These are phyloP conservation scores for Dipodomys stephensi DNA, from an alignment of 2,113 vertebrate genomes.

Conservation along the genomic window DNA sequence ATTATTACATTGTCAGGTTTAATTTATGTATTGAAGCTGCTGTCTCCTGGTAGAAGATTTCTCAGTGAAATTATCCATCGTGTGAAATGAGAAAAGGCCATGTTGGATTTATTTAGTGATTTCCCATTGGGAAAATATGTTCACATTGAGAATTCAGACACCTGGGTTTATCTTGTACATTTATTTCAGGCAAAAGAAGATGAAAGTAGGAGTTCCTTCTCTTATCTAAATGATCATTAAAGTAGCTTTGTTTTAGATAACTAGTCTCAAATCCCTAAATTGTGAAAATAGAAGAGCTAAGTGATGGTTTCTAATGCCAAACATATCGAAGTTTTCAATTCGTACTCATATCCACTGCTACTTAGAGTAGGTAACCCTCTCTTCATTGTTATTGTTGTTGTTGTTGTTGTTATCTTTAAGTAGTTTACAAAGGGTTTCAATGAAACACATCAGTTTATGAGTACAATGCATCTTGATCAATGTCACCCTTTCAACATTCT, in stretches of 20 bases:
- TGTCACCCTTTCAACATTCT: neutral
- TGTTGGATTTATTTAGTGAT: neutral
- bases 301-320: slow-evolving; percentile 23
- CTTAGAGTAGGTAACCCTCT: slow-evolving; percentile 41
- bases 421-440: too few species aligned
- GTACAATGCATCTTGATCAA: too few species aligned
- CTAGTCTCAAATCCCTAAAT: slow-evolving; percentile 25
- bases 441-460: too few species aligned
- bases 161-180: slow-evolving; percentile 23
- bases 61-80: slow-evolving; percentile 19
- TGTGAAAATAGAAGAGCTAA: slow-evolving; percentile 38
- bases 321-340: slow-evolving; percentile 62
- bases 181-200: slow-evolving; percentile 57
- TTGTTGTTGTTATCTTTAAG: too few species aligned
- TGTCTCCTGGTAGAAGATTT: slow-evolving; percentile 49
- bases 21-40: slow-evolving; percentile 58
- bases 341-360: slow-evolving; percentile 27
- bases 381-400: neutral
- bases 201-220: neutral
- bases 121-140: slow-evolving; percentile 20
- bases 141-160: neutral
- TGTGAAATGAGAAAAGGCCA: neutral
- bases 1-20: slow-evolving; percentile 60
- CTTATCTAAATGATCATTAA: slow-evolving; percentile 60
- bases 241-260: slow-evolving; percentile 55